phyloP scores from a whole-genome alignment of 2,797 vertebrate species.

The Cercopithecus neglectus region DNA sequence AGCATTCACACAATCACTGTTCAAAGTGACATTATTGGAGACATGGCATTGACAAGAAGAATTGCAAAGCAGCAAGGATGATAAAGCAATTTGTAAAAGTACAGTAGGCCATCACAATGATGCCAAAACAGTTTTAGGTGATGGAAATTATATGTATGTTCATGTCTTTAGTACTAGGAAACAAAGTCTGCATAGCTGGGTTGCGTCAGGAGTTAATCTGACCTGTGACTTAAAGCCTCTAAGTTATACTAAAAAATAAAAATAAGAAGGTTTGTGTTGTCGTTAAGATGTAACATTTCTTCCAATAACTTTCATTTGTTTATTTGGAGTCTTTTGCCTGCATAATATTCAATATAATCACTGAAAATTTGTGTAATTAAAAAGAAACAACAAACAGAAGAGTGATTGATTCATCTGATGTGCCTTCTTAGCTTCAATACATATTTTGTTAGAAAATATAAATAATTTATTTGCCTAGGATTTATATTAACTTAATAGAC shows the following conservation, averaged over 20 bases:
- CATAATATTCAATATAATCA: constrained; percentile 7
- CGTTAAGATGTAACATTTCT: background rate
- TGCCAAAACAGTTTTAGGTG: constrained; percentile 70
- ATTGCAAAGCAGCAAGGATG: constrained; percentile 67
- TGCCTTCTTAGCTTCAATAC: background rate
- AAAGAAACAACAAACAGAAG: constrained; percentile 18
- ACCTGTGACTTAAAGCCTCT: constrained; percentile 37
- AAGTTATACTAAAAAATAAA: constrained; percentile 39
- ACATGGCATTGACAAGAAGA: constrained; percentile 73
- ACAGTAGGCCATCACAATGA: constrained; percentile 69
- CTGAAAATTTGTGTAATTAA: background rate
- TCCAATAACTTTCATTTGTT: constrained; percentile 33
- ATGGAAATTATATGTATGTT: constrained; percentile 60
- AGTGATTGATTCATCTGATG: constrained; percentile 18
- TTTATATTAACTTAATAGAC: background rate
- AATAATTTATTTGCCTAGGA: background rate
- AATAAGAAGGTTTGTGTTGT: constrained; percentile 19
- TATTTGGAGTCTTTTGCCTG: background rate
- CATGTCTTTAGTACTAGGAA: constrained; percentile 51
- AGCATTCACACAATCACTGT: constrained; percentile 69
- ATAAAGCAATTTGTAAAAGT: constrained; percentile 81
- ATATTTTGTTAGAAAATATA: constrained; percentile 26
- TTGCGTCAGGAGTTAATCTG: constrained; percentile 32
- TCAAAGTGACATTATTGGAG: constrained; percentile 82
- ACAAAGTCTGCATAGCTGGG: background rate